Base-by-base conservation (phyloP, 2,888 invertebrate species). In the Nomada flava region DNA sequence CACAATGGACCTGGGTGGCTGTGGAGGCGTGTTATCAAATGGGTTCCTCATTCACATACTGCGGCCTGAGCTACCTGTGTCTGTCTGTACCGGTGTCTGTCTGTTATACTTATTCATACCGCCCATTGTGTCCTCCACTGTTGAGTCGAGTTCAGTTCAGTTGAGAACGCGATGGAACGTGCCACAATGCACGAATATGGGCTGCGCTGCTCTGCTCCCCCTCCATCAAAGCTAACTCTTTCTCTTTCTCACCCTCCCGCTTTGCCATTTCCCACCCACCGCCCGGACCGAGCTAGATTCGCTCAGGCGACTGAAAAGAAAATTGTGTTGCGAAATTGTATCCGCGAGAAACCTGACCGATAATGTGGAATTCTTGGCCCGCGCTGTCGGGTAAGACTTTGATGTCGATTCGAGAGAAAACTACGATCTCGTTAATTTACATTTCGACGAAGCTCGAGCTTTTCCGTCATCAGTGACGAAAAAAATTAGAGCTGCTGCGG, bases 31-130 rank as follows among this genome's bases (percentile, higher is more conserved):
- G 93, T 93, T 93, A 93, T 93, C 93, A 93, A 93, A 93, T 93
- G 93, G 93, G 93, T 93, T 93, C 93, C 93, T 93, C 93, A 93
- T 93, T 93, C 93, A 93, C 93, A 93, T 93, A 93, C 93, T 92
- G 92, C 91, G 92, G 92, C 91, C 91, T 91, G 91, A 90, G 91
- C 90, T 92, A 93, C 93, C 92, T 93, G 92, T 93, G 92, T 93
- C 93, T 93, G 92, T 93, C 92, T 92, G 91, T 92, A 92, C 91
- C 91, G 91, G 92, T 92, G 92, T 92, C 93, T 93, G 93, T 93
- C 93, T 93, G 93, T 93, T 93, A 93, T 93, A 93, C 93, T 93
- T 93, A 93, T 93, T 93, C 93, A 93, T 93, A 92, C 91, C 91
- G 89, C 89, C 93, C 91, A 93, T 93, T 93, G 93, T 93, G 92